Evolutionary conservation across 2,113 vertebrate genomes (phyloP), one percentile per base, ranked within the genome.

Genomic region (Salvelinus namaycush): DNA sequence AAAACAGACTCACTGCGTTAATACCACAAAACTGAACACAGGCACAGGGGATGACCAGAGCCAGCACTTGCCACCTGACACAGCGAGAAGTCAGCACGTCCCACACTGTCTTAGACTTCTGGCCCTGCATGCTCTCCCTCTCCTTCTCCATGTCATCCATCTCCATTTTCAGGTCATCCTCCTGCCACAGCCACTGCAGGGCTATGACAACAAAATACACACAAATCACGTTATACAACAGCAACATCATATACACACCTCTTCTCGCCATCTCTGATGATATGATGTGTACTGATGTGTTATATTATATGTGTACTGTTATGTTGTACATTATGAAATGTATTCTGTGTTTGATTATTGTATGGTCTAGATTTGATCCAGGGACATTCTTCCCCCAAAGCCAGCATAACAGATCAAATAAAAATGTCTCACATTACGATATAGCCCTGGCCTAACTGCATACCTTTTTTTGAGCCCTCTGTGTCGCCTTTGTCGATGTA

Each of bases 401-500:
- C 34, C 34, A 34, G 6, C 34, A 7, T 34, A 34, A 34, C 34
- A 34, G 6, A 34, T 34, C 0, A 34, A 34, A 34, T 34, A 34
- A 34, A 34, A 34, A 34, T 34, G 34, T 34, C 34, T 34, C 34
- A 34, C 34, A 34, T 34, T 34, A 34, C 3, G 29, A 29, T 29
- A 29, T 29, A 29, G 29, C 29, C 29, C 29, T 29, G 29, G 29
- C 29, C 29, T 29, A 29, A 29, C 29, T 8, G 6, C 81, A 87
- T 81, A 96, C 95, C 94, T 90, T 89, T 88, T 79, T 78, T 81
- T 76, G 92, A 86, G 22, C 85, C 91, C 39, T 91, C 91, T 27
- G 78, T 86, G 80, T 95, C 93, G 57, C 89, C 93, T 81, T 92
- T 95, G 81, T 93, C 92, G 14, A 95, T 84, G 83, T 94, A 89